These are phyloP conservation scores for Chaunax sp. DNA, from an alignment of 2,797 vertebrate genomes.

Conservation along the genomic window DNA sequence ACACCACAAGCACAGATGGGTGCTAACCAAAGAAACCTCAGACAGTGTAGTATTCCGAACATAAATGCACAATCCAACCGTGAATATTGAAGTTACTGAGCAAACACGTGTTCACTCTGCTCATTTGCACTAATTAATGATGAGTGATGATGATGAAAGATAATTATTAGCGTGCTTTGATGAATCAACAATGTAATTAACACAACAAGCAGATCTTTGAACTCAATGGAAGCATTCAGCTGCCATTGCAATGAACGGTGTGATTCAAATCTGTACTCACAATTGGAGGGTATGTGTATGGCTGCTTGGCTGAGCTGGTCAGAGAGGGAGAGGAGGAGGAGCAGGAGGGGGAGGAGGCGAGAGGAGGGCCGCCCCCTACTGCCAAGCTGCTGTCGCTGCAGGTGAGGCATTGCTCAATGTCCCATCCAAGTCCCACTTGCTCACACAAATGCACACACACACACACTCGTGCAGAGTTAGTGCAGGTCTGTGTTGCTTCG, in stretches of 20 bases:
- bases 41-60: conserved; percentile 40
- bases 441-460: conserved; percentile 52
- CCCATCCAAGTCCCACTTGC: conserved; percentile 85
- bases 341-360: conserved; percentile 67
- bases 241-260: conserved; percentile 35
- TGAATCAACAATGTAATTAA: conserved; percentile 69
- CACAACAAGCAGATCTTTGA: conserved; percentile 71
- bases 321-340: conserved; percentile 68
- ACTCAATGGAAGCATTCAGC: conserved; percentile 40
- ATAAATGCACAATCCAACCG: conserved; percentile 30
- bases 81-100: conserved; percentile 40
- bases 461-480: conserved; percentile 53
- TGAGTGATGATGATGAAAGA: conserved; percentile 42
- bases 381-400: conserved; percentile 82
- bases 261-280: conserved; percentile 78
- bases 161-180: conserved; percentile 64
- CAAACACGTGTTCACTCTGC: conserved; percentile 45
- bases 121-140: conserved; percentile 66
- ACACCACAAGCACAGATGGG: conserved; percentile 54
- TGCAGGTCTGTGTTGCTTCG: conserved; percentile 42
- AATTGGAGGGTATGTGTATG: conserved; percentile 83
- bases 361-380: conserved; percentile 81
- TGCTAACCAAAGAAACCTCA: conserved; percentile 35
- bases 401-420: conserved; percentile 85
- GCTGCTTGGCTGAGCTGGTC: conserved; percentile 72